These are phyloP conservation scores for Drosophila borborema DNA, from an alignment of 2,888 invertebrate genomes.

Conservation along the genomic window DNA sequence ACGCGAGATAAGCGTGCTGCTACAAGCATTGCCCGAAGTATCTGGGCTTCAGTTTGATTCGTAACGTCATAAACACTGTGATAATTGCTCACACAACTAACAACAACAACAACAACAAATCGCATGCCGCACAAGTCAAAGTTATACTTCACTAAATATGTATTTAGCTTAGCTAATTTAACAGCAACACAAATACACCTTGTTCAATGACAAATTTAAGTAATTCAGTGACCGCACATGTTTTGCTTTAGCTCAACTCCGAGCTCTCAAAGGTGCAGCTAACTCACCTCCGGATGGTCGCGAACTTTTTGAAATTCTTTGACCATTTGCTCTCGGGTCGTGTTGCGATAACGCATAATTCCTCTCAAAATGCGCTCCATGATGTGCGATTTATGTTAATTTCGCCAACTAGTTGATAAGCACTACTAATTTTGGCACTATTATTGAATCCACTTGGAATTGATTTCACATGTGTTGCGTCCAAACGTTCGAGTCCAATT, in stretches of 20 bases:
- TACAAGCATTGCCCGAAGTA: slow-evolving; percentile 17
- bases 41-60: slow-evolving; percentile 26
- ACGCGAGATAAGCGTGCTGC: slow-evolving; percentile 17
- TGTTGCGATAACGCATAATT: slow-evolving; percentile 94
- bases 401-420: slow-evolving; percentile 7
- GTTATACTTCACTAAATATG: slow-evolving; percentile 26
- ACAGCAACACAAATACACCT: background rate
- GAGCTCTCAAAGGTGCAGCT: background rate
- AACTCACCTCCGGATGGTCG: slow-evolving; percentile 90
- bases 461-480: slow-evolving; percentile 17
- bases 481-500: slow-evolving; percentile 18
- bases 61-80: slow-evolving; percentile 48
- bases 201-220: slow-evolving; percentile 26
- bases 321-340: slow-evolving; percentile 94
- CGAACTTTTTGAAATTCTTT: slow-evolving; percentile 95
- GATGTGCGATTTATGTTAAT: slow-evolving; percentile 7
- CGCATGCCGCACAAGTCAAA: slow-evolving; percentile 23
- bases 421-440: slow-evolving; percentile 36
- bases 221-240: slow-evolving; percentile 13
- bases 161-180: slow-evolving; percentile 2
- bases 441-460: slow-evolving; percentile 43
- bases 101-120: slow-evolving; percentile 27
- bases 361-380: slow-evolving; percentile 96
- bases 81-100: slow-evolving; percentile 46
- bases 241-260: too few species aligned